A percentile compares a stretch with the other conserved stretches of the same genome.
Evolutionary conservation across 23 tunicate species (phyloP).

Genomic region (Ascidia mentula): DNA sequence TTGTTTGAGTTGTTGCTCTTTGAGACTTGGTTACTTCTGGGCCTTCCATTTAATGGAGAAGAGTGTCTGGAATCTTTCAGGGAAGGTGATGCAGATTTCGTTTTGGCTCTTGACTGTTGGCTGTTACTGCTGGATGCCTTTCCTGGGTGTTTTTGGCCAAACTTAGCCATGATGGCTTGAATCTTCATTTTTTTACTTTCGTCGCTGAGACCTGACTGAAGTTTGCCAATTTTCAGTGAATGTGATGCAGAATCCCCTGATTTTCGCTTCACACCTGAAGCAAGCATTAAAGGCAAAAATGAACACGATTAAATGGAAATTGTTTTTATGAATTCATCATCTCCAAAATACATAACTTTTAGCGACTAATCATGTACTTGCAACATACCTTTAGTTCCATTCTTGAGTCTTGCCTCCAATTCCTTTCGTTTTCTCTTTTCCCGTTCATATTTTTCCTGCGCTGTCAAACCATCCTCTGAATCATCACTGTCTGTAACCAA

Average conservation of each 20-base stretch:
- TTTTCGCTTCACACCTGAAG: slow-evolving; percentile 35
- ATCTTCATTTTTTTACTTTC: slow-evolving; percentile 67
- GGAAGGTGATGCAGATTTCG: not conserved
- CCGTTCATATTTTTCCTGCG: slow-evolving; percentile 48
- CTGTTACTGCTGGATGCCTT: not conserved
- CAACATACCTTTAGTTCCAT: not conserved
- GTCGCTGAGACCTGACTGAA: slow-evolving; percentile 50
- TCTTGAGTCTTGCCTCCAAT: slow-evolving; percentile 59
- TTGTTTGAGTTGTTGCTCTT: not conserved
- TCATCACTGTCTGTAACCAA: slow-evolving; percentile 18
- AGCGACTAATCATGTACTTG: too few species aligned
- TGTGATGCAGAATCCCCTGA: not conserved
- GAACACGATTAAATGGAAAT: too few species aligned
- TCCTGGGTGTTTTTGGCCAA: not conserved
- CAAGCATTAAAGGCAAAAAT: too few species aligned
- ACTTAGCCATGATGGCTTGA: slow-evolving; percentile 63
- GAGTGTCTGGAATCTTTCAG: not conserved
- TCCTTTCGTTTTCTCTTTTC: slow-evolving; percentile 67
- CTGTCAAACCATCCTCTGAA: slow-evolving; percentile 26
- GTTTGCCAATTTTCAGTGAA: slow-evolving; percentile 66
- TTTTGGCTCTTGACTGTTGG: not conserved
- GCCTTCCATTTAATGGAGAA: not conserved
- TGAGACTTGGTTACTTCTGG: not conserved
- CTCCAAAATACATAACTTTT: too few species aligned
- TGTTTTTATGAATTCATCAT: too few species aligned